Conservation (phyloP, 1,140 invertebrate species). For the Oedothorax gibbosus region DNA sequence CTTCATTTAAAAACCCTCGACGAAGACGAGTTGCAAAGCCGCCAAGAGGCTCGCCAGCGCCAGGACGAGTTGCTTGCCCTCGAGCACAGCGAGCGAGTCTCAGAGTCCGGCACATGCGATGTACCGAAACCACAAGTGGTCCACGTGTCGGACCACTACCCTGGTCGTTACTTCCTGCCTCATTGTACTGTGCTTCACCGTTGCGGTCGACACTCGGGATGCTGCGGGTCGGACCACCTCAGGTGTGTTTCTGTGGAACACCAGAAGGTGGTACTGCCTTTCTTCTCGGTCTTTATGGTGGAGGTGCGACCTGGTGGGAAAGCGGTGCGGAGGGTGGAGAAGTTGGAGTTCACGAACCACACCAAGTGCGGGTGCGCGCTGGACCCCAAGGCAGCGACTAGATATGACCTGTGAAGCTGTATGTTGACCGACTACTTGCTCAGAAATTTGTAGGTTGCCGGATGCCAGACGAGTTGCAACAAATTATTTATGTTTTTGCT, state of each 20-base stretch:
- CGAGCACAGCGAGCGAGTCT: slow-evolving; percentile 57
- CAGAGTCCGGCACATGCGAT: slow-evolving; percentile 46
- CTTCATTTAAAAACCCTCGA: background rate
- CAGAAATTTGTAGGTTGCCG: too few relatives aligned
- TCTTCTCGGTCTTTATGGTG: slow-evolving; percentile 30
- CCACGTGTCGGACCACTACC: slow-evolving; percentile 59
- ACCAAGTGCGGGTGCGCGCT: slow-evolving; percentile 61
- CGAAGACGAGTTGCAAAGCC: background rate
- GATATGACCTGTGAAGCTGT: slow-evolving; percentile 7
- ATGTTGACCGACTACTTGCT: too few relatives aligned
- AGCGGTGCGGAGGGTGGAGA: slow-evolving; percentile 57
- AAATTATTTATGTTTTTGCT: too few relatives aligned
- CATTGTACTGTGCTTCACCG: slow-evolving; percentile 62
- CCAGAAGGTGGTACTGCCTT: slow-evolving; percentile 57
- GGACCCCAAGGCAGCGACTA: background rate
- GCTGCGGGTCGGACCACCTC: slow-evolving; percentile 53
- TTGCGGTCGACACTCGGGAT: slow-evolving; percentile 59
- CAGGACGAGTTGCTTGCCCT: slow-evolving; percentile 44
- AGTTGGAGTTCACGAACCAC: slow-evolving; percentile 61
- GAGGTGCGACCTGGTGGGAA: slow-evolving; percentile 5
- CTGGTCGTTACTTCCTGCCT: slow-evolving; percentile 60
- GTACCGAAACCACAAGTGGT: slow-evolving; percentile 55
- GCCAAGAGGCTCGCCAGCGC: background rate
- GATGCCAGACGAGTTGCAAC: too few relatives aligned
- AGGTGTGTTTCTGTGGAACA: slow-evolving; percentile 47